Base-by-base conservation (phyloP, 2,797 vertebrate species). In the Peromyscus aztecus region DNA sequence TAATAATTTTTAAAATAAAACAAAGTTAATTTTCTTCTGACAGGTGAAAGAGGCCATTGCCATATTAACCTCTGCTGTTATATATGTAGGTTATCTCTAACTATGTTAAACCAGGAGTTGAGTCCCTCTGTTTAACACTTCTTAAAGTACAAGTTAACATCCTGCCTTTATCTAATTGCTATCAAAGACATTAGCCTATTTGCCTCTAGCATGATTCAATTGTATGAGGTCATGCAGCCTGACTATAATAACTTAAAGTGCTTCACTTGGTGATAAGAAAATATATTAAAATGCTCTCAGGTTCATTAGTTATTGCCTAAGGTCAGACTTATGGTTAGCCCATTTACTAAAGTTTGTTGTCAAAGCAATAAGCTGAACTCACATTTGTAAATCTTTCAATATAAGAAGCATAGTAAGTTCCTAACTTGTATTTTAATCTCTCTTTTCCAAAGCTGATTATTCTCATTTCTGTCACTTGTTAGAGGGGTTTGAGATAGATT, bases 241-340 rank as follows among this genome's bases (percentile, higher is more conserved):
- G 85, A 90, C 98, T 97, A 96, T 97, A 99, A 98, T 99, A 98
- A 99, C 98, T 98, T 98, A 98, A 98, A 99, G 98, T 98, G 99
- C 98, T 97, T 96, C 90, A 96, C 98, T 98, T 97, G 96, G 6
- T 97, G 98, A 97, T 97, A 98, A 88, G 87, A 96, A 98, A 98
- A 99, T 98, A 96, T 97, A 99, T 98, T 98, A 98, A 98, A 98
- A 98, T 98, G 98, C 97, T 98, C 98, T 98, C 94, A 97, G 98
- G 98, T 99, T 99, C 99, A 98, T 99, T 99, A 98, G 98, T 98
- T 98, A 98, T 97, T 98, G 98, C 98, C 98, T 98, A 98, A 99
- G 99, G 99, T 99, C 99, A 99, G 98, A 78, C 97, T 98, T 97
- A 98, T 97, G 98, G 98, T 98, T 98, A 98, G 99, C 99, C 99